These are phyloP conservation scores for Dermochelys coriacea DNA, from an alignment of 2,797 vertebrate species.

Conservation along the genomic window DNA sequence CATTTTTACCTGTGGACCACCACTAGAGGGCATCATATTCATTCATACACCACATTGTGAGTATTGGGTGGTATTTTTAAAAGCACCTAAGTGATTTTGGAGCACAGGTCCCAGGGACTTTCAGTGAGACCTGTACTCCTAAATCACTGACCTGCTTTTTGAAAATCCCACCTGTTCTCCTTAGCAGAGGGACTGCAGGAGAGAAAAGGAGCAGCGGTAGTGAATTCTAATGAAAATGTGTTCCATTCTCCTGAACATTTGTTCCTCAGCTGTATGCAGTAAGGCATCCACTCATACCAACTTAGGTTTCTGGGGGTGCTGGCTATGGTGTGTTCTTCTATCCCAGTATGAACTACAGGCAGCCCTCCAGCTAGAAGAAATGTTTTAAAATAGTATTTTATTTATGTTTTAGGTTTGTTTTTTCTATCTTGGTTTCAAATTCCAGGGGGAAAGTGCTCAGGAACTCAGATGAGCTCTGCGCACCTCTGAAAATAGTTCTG, in stretches of 20 bases:
- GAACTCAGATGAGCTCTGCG: not conserved
- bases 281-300: not conserved
- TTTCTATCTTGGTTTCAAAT: not conserved
- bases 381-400: not conserved
- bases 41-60: not conserved
- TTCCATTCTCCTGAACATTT: not conserved
- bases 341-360: not conserved
- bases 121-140: not conserved
- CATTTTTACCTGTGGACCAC: not conserved
- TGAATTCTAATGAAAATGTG: not conserved
- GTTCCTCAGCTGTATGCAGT: accelerated
- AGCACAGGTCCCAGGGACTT: accelerated
- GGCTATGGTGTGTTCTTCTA: not conserved
- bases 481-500: not conserved
- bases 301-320: accelerated
- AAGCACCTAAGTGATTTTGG: not conserved
- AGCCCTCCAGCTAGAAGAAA: not conserved
- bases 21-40: not conserved
- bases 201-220: not conserved
- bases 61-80: not conserved
- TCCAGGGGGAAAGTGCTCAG: not conserved
- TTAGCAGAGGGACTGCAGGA: not conserved
- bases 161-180: not conserved
- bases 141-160: not conserved
- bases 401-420: not conserved